A percentile compares a stretch with the other conserved stretches of the same genome.
Evolutionary conservation across 37 sponge, comb jelly and placozoan species (phyloP).

Genomic region (Mnemiopsis leidyi): DNA sequence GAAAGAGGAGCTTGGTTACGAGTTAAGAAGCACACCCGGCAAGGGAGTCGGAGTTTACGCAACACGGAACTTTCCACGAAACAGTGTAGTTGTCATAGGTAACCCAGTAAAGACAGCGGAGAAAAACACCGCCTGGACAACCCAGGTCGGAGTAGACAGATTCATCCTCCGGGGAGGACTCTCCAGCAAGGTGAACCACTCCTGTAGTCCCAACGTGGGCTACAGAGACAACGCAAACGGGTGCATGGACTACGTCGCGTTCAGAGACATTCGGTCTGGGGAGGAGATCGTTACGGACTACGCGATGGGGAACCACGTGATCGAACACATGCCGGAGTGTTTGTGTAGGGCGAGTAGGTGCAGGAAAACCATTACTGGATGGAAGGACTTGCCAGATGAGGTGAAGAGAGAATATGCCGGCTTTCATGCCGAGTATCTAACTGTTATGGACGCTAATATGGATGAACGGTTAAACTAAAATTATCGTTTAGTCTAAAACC

Average conservation of each 20-base stretch:
- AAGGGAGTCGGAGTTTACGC: background rate
- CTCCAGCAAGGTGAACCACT: background rate
- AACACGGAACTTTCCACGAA: background rate
- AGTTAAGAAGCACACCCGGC: too few species aligned
- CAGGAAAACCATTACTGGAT: background rate
- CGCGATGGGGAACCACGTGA: background rate
- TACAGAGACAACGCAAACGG: background rate
- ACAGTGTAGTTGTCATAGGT: background rate
- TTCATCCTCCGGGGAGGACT: background rate
- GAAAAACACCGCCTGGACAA: background rate
- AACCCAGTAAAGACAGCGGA: background rate
- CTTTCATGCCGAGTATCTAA: background rate
- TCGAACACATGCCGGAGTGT: background rate
- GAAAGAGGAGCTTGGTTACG: too few species aligned
- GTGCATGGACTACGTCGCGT: background rate
- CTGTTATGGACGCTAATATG: background rate
- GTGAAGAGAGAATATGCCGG: background rate
- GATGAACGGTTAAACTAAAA: too few species aligned
- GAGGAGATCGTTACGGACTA: background rate
- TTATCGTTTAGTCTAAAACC: too few species aligned
- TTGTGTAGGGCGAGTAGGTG: background rate
- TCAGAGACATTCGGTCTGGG: background rate
- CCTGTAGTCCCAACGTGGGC: background rate
- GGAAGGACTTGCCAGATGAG: background rate
- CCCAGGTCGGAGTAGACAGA: background rate